Evolutionary conservation across 2,113 vertebrate genomes (phyloP).

Genomic region (Amblyopsis rosae): DNA sequence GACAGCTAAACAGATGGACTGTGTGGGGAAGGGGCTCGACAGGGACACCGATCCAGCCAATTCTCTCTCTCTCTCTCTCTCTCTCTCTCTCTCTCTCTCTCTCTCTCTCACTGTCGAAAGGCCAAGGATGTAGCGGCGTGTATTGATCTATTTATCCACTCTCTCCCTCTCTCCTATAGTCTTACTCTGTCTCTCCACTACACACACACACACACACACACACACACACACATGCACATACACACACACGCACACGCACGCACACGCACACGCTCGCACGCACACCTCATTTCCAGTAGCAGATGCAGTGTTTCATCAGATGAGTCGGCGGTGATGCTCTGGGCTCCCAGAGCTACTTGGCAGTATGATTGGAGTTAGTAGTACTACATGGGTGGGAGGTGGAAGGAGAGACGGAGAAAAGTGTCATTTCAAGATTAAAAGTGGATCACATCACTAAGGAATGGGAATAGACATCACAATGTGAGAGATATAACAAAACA

Average conservation of each 20-base stretch:
- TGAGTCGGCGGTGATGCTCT: constrained; percentile 64
- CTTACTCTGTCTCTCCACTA: constrained; percentile 6
- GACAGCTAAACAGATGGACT: not conserved
- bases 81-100: constrained; percentile 53
- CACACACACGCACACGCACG: constrained; percentile 1
- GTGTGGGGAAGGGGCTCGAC: constrained; percentile 33
- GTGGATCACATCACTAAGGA: too few relatives aligned
- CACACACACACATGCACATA: not conserved
- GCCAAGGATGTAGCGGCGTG: constrained; percentile 22
- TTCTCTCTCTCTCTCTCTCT: constrained; percentile 54
- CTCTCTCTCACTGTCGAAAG: constrained; percentile 40
- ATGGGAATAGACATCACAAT: too few relatives aligned
- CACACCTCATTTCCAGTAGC: constrained; percentile 55
- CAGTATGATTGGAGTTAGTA: constrained; percentile 69
- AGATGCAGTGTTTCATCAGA: constrained; percentile 69
- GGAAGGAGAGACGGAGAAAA: constrained; percentile 39
- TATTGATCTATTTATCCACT: constrained; percentile 57
- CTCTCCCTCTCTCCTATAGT: constrained; percentile 11
- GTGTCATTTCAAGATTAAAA: constrained; percentile 12
- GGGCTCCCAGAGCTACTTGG: constrained; percentile 49
- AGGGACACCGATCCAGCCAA: constrained; percentile 40
- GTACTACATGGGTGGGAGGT: not conserved
- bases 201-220: constrained; percentile 1
- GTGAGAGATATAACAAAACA: too few relatives aligned
- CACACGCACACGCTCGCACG: constrained; percentile 19